Evolutionary conservation across 2,888 invertebrate species (phyloP), one percentile per base, ranked within the genome.

Genomic region (Bombylius major): DNA sequence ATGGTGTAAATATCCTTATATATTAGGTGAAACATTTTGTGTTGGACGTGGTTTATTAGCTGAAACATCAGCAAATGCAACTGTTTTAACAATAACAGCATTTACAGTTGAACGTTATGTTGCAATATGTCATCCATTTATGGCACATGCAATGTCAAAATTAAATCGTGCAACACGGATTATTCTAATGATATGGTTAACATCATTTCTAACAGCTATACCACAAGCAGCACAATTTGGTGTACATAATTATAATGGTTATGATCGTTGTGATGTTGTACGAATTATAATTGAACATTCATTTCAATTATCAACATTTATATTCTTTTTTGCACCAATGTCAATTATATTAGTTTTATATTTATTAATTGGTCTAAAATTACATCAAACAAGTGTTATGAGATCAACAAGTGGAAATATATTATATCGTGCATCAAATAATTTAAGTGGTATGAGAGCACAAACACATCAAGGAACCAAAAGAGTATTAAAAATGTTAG

Each of bases 261-360:
- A 71, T 4, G 69, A 69, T 49, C 68, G 66, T 51, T 74, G 74
- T 56, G 63, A 62, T 2, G 69, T 72, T 12, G 69, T 72, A 12
- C 66, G 70, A 5, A 68, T 72, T 8, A 71, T 78, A 4, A 64
- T 79, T 2, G 61, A 72, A 33, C 78, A 80, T 63, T 78, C 79
- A 0, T 81, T 81, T 65, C 77, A 79, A 60, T 63, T 80, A n/a
- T 79, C 81, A 23, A 82, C 84, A 0, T 81, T 86, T 65, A 75
- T 91, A 63, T 89, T 92, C 72, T 93, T 93, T 70, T 82, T 89
- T 53, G 81, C 84, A n/a, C 92, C 92, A 5, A 90, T 93, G 89
- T 86, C 86, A 46, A 77, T 91, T 60, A 90, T 92, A 66, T 81
- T 85, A n/a, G 85, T 89, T 59, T 73, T 93, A 59, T 93, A 93